Evolutionary conservation across 2,888 invertebrate genomes (phyloP), one percentile per base, ranked within the genome.

Genomic region (Abscondita cerata): DNA sequence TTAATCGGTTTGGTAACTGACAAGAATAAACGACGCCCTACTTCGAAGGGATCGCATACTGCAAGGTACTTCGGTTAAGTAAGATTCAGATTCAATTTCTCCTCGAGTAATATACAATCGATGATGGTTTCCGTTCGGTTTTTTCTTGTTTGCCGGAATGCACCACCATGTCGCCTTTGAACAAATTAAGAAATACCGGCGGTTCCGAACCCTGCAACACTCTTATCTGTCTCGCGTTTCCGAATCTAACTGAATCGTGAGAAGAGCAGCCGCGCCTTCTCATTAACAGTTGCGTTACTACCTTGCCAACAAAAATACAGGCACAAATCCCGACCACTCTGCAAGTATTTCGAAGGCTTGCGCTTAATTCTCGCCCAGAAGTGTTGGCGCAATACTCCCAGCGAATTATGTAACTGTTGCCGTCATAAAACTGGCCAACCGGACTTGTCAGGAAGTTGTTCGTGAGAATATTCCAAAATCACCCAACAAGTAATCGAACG

Each of bases 261-360:
- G 84, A 38, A 97, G 82, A 0, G 97, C 96, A 0, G 96, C 95
- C 0, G 95, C 91, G 1, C 97, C 96, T 80, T 96, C 75, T 96
- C 96, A 75, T 93, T 95, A 11, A 93, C 87, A 2, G 92, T 90
- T 0, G 96, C 93, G 59, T 90, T 87, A 70, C 84, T 85, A 0
- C 97, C 97, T 80, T 96, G 96, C 97, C 97, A 97, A 77, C 93
- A 95, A 83, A 96, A 96, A 80, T 96, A 97, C 0, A 92, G 92
- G 75, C 91, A 92, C 11, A 96, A 84, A 75, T 96, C 95, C 16
- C 96, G 84, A 0, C 97, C 97, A 0, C 87, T 86, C 4, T 90
- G 85, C 50, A 87, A 86, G 74, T 94, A 90, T 73, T 91, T 92
- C 0, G 95, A 95, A 1, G 93, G 91, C 74, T 90, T 89, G 95